These are phyloP conservation scores for Erithacus rubecula DNA, from an alignment of 2,797 vertebrate genomes.

Conservation along the genomic window DNA sequence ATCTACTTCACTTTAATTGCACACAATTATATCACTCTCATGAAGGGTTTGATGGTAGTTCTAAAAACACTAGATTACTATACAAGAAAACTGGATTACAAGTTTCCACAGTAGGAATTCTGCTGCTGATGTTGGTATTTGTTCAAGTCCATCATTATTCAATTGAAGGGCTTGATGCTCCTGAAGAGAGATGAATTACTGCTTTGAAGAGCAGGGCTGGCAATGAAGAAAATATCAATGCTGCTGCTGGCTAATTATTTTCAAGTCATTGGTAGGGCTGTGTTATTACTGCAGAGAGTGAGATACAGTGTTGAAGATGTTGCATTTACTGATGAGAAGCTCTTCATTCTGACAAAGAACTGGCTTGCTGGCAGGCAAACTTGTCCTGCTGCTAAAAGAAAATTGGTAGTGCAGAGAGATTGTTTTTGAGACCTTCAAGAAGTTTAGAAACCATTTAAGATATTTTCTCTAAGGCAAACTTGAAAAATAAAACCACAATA, in stretches of 20 bases:
- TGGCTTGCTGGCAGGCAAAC: neutral
- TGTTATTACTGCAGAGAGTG: slow-evolving; percentile 20
- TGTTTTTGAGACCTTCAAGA: slow-evolving; percentile 32
- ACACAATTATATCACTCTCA: neutral
- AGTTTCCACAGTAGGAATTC: slow-evolving; percentile 20
- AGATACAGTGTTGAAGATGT: neutral
- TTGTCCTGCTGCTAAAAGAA: slow-evolving; percentile 24
- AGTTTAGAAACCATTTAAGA: neutral
- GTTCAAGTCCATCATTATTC: slow-evolving; percentile 63
- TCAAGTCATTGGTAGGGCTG: slow-evolving; percentile 21
- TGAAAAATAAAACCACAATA: neutral
- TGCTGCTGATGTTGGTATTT: slow-evolving; percentile 8
- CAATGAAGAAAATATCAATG: slow-evolving; percentile 39
- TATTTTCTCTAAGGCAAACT: neutral
- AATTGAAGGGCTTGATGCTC: slow-evolving; percentile 56
- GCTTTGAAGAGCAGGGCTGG: slow-evolving; percentile 31
- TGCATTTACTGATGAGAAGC: slow-evolving; percentile 12
- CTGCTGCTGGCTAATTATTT: slow-evolving; percentile 46
- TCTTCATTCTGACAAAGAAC: slow-evolving; percentile 23
- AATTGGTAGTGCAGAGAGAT: slow-evolving; percentile 18
- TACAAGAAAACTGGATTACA: slow-evolving; percentile 17
- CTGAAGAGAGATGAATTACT: slow-evolving; percentile 57
- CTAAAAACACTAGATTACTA: neutral
- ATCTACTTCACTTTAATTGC: neutral
- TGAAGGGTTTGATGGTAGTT: neutral